Evolutionary conservation across 2,797 vertebrate genomes (phyloP).

Genomic region (Anomalospiza imberbis): DNA sequence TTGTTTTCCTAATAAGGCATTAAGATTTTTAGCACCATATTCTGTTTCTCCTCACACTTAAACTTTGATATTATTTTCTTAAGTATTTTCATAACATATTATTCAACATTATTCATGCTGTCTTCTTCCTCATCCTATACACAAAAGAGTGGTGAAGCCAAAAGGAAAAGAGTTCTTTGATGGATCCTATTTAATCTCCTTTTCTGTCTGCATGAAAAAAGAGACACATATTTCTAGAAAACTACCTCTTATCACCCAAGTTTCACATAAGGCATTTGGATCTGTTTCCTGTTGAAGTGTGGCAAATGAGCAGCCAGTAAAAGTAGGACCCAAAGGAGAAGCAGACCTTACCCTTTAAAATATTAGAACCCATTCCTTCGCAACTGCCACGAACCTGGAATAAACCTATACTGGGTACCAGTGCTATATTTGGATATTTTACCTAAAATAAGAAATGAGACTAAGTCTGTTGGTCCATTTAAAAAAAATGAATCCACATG

Average conservation of each 20-base stretch:
- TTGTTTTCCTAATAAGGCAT: neutral
- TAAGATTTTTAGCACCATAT: neutral
- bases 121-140: neutral
- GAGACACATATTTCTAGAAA: neutral
- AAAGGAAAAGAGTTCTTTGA: neutral
- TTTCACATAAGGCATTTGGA: neutral
- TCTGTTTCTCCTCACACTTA: neutral
- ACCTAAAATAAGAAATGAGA: neutral
- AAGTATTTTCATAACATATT: neutral
- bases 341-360: neutral
- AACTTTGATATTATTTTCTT: neutral
- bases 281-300: neutral
- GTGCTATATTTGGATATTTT: neutral
- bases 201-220: neutral
- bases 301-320: neutral
- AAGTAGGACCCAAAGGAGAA: neutral
- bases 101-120: neutral
- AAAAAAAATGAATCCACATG: neutral
- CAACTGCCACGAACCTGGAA: neutral
- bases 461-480: neutral
- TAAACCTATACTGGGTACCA: neutral
- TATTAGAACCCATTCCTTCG: fast-evolving
- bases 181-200: neutral
- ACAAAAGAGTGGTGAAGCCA: neutral
- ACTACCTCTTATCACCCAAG: neutral